Evolutionary conservation across 2,113 vertebrate species (phyloP).

Genomic region (Artemisiospiza belli): DNA sequence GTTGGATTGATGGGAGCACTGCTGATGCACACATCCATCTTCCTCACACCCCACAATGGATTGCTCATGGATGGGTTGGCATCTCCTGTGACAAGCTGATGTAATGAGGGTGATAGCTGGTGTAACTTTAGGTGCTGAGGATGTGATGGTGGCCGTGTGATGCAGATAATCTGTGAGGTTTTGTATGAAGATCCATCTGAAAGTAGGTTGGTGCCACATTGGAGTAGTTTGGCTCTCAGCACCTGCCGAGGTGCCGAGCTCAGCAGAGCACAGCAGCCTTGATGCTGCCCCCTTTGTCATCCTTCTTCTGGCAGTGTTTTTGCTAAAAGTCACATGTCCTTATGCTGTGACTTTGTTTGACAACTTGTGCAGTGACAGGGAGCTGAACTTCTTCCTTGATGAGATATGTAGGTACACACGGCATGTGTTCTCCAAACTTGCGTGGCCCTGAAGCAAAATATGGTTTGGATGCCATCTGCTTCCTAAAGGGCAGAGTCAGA

Average conservation of each 20-base stretch:
- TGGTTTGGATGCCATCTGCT: neutral
- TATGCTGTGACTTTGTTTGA: constrained; percentile 41
- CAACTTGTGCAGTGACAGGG: neutral
- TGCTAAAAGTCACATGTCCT: neutral
- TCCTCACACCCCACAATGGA: neutral
- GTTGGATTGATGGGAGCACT: neutral
- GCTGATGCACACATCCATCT: neutral
- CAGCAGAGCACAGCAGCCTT: neutral
- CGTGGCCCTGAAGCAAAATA: neutral
- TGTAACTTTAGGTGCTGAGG: neutral
- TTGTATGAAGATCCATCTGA: neutral
- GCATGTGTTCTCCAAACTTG: neutral
- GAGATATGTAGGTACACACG: accelerated
- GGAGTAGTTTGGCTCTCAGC: neutral
- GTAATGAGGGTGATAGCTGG: neutral
- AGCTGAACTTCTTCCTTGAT: neutral
- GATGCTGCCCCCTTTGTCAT: neutral
- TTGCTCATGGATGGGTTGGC: neutral
- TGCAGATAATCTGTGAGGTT: neutral
- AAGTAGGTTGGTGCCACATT: neutral
- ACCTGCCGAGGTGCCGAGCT: neutral
- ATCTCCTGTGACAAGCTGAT: neutral
- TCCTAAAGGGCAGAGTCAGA: neutral
- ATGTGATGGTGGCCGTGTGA: neutral
- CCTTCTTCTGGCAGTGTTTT: constrained; percentile 3